Evolutionary conservation across 2,888 invertebrate genomes (phyloP).

Genomic region (Matsumyia berberina): DNA sequence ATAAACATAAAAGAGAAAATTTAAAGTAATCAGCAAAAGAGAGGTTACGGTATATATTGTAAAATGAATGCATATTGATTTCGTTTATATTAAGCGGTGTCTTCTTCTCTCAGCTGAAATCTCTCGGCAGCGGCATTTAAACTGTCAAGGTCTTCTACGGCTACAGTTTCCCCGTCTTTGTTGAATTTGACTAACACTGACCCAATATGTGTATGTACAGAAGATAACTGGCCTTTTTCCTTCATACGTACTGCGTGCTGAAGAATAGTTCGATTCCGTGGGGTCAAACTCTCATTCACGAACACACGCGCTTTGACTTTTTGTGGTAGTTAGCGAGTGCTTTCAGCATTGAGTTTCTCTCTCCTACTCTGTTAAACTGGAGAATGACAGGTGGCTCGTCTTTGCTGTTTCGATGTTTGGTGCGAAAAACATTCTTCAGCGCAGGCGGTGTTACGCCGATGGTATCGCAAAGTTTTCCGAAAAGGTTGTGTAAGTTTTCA

Average conservation of each 20-base stretch:
- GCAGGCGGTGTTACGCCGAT: conserved; percentile 9
- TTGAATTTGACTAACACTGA: conserved; percentile 6
- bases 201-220: conserved; percentile 6
- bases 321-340: neutral
- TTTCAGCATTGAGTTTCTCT: conserved; percentile 11
- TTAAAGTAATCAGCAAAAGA: neutral
- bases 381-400: conserved; percentile 17
- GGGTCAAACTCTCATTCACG: conserved; percentile 25
- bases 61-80: neutral
- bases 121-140: conserved; percentile 7
- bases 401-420: conserved; percentile 12
- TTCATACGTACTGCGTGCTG: conserved; percentile 32
- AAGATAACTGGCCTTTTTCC: conserved; percentile 5
- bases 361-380: conserved; percentile 5
- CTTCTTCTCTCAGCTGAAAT: neutral
- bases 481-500: neutral
- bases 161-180: neutral
- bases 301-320: conserved; percentile 19
- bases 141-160: conserved; percentile 11
- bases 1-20: neutral
- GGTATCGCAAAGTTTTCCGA: conserved; percentile 4
- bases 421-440: conserved; percentile 21
- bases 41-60: too few species aligned
- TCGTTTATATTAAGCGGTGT: conserved; percentile 1
- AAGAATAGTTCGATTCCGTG: conserved; percentile 11